Conservation (phyloP, 2,797 vertebrate species). For the Leucoraja ocellata region DNA sequence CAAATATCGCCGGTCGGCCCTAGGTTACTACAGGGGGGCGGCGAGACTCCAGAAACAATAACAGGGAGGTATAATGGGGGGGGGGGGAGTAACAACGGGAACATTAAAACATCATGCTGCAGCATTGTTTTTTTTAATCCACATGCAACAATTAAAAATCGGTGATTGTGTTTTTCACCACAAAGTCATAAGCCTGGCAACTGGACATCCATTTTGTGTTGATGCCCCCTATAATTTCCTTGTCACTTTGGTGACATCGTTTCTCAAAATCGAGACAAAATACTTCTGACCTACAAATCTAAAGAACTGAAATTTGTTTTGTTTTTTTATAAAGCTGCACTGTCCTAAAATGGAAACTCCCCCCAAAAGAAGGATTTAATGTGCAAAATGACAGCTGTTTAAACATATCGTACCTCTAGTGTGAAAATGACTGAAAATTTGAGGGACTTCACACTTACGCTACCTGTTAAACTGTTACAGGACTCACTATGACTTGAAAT, state of each 20-base stretch:
- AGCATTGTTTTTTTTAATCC: not conserved
- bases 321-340: not conserved
- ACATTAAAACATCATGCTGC: not conserved
- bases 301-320: not conserved
- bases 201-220: not conserved
- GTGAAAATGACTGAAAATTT: not conserved
- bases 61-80: not conserved
- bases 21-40: not conserved
- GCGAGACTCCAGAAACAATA: not conserved
- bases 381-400: not conserved
- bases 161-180: not conserved
- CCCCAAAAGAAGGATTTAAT: not conserved
- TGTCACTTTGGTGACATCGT: not conserved
- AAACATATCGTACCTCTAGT: not conserved
- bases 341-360: not conserved
- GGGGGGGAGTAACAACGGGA: not conserved
- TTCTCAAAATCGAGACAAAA: not conserved
- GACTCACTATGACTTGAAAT: not conserved
- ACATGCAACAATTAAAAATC: slow-evolving; percentile 16
- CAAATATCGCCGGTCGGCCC: not conserved
- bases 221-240: not conserved
- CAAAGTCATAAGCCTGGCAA: not conserved
- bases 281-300: not conserved
- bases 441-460: not conserved
- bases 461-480: not conserved